phyloP scores from a whole-genome alignment of 2,888 invertebrate genomes.

The Clunio marinus region DNA sequence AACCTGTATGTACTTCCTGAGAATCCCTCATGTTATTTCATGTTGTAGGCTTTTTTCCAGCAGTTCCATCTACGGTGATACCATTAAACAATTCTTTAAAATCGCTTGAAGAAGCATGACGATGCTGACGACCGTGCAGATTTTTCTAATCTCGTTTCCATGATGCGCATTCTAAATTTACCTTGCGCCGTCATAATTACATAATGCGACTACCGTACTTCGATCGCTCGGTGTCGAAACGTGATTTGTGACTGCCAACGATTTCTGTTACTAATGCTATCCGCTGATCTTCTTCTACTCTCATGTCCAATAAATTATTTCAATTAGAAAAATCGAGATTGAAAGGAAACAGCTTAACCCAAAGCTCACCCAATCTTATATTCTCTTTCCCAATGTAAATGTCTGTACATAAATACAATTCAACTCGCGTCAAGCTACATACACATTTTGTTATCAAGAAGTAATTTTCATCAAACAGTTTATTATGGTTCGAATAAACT shows the following conservation, averaged over 20 bases:
- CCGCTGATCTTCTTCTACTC: too few relatives aligned
- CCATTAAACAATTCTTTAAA: slow-evolving; percentile 15
- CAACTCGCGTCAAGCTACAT: background rate
- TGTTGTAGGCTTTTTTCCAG: too few relatives aligned
- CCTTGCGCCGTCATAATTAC: slow-evolving; percentile 25
- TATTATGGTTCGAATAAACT: slow-evolving; percentile 10
- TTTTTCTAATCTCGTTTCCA: slow-evolving; percentile 1
- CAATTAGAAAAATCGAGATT: background rate
- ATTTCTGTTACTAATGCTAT: background rate
- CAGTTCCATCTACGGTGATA: slow-evolving; percentile 20
- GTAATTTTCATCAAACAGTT: slow-evolving; percentile 15
- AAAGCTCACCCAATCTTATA: too few relatives aligned
- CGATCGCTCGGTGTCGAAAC: slow-evolving; percentile 1
- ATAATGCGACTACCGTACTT: slow-evolving; percentile 14
- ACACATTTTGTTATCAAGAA: slow-evolving; percentile 23
- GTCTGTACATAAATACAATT: too few relatives aligned
- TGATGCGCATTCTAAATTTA: slow-evolving; percentile 17
- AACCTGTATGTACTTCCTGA: too few relatives aligned
- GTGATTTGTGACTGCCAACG: background rate
- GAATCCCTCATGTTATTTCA: too few relatives aligned
- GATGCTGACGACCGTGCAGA: too few relatives aligned
- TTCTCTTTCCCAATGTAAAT: too few relatives aligned
- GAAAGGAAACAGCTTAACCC: background rate
- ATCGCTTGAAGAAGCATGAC: background rate
- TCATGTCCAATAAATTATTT: background rate